Evolutionary conservation across 2,888 invertebrate genomes (phyloP), one percentile per base, ranked within the genome.

Genomic region (Melieria picta): DNA sequence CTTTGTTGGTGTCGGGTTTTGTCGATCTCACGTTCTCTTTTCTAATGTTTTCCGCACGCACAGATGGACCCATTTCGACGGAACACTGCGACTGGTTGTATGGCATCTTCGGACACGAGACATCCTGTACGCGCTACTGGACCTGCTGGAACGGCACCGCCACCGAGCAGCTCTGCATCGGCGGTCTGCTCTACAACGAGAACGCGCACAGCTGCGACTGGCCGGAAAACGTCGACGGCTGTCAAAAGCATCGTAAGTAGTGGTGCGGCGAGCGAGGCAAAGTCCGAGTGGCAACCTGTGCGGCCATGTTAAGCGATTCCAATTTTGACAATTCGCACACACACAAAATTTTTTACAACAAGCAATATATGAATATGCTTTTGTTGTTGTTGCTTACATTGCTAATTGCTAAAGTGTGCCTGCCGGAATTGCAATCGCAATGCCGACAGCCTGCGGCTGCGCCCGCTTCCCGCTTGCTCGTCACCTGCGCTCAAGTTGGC

Each of bases 71-170:
- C 52, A 91, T 94, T 77, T 91, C 92, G 65, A 92, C 92, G 3
- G 95, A 96, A 79, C 95, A 96, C 83, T 96, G 96, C 81, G 95
- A 94, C 85, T 96, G 96, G 95, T 88, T 95, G 79, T 96, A 95
- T 87, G 96, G 96, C 62, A 96, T 96, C 84, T 96, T 96, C 88
- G 96, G 96, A 0, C 96, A 96, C 86, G 96, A 96, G 88, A 96
- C 95, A 0, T 95, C 95, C 1, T 96, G 96, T 88, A 96, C 96
- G 5, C 89, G 96, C 64, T 96, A 96, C 86, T 96, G 96, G 96
- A 96, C 96, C 0, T 96, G 96, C 86, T 96, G 96, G 96, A 96
- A 96, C 86, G 96, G 96, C 13, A 96, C 96, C 0, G 93, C 95
- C 10, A 95, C 95, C 0, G 96, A 96, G 83, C 96, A 96, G 86